These are phyloP conservation scores for Sebastes wilsoni DNA, from an alignment of 2,797 vertebrate genomes.

Conservation along the genomic window DNA sequence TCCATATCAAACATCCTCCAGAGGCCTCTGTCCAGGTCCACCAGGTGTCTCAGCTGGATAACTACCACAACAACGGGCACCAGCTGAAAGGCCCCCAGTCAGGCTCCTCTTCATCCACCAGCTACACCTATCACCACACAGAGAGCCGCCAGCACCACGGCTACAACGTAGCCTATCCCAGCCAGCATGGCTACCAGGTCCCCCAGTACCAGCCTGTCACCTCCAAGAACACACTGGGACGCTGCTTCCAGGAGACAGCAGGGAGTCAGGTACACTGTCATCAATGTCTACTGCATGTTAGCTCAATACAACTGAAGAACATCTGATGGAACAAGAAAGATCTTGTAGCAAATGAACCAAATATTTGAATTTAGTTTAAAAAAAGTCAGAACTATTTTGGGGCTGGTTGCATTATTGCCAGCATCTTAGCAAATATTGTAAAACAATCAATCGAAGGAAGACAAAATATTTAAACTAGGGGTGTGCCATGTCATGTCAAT, in stretches of 20 bases:
- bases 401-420: no score
- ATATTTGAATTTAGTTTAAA: not conserved
- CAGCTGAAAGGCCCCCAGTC: conserved; percentile 77
- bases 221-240: conserved; percentile 92
- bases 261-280: conserved; percentile 88
- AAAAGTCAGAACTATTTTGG: not conserved
- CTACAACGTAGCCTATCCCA: conserved; percentile 86
- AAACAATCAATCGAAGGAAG: not conserved
- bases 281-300: not conserved
- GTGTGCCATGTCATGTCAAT: not conserved
- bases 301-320: not conserved
- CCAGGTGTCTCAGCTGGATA: conserved; percentile 94
- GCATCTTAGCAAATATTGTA: not conserved
- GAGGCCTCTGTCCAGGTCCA: conserved; percentile 98
- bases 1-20: conserved; percentile 97
- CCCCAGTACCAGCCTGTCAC: conserved; percentile 90
- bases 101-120: conserved; percentile 80
- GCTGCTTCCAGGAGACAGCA: conserved; percentile 96
- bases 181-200: conserved; percentile 87
- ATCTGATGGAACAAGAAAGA: not conserved
- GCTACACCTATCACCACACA: conserved; percentile 85
- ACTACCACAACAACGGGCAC: conserved; percentile 79
- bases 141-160: conserved; percentile 84
- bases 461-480: not conserved
- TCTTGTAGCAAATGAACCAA: not conserved